Conservation (phyloP, 2,888 invertebrate genomes). For the Idaea dimidiata region DNA sequence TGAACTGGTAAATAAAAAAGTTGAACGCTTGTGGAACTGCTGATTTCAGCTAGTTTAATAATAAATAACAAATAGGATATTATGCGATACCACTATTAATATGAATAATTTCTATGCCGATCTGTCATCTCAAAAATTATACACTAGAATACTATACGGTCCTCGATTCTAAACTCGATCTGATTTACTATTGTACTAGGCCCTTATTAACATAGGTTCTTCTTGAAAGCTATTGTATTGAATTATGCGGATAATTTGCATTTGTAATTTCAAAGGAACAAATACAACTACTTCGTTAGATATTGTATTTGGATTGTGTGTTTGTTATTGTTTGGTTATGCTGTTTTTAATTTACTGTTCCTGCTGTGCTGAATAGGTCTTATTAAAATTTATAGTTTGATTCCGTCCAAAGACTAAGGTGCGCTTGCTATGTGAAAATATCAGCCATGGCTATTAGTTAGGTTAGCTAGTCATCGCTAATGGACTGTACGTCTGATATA, state of each 20-base stretch:
- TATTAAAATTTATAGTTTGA: not conserved
- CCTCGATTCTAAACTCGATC: constrained; percentile 48
- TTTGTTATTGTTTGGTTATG: constrained; percentile 3
- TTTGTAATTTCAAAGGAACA: constrained; percentile 22
- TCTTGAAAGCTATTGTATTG: constrained; percentile 34
- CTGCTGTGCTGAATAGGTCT: constrained; percentile 6
- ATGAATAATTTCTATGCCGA: not conserved
- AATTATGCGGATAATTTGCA: constrained; percentile 27
- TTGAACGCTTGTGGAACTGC: too few relatives aligned
- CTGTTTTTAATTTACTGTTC: not conserved
- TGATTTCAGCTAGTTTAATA: too few relatives aligned
- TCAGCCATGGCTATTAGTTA: not conserved
- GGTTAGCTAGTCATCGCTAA: not conserved
- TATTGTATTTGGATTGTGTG: constrained; percentile 7
- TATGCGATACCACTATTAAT: not conserved
- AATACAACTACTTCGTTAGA: constrained; percentile 9
- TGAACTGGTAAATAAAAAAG: too few relatives aligned
- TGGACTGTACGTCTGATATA: not conserved
- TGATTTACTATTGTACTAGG: constrained; percentile 57
- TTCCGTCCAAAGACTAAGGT: not conserved
- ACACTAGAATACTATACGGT: constrained; percentile 18
- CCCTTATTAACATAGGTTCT: constrained; percentile 45
- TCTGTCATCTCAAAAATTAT: not conserved
- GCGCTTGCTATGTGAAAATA: not conserved
- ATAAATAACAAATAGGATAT: too few relatives aligned